Evolutionary conservation across 2,113 vertebrate species (phyloP), one percentile per base, ranked within the genome.

Genomic region (Clinocottus analis): DNA sequence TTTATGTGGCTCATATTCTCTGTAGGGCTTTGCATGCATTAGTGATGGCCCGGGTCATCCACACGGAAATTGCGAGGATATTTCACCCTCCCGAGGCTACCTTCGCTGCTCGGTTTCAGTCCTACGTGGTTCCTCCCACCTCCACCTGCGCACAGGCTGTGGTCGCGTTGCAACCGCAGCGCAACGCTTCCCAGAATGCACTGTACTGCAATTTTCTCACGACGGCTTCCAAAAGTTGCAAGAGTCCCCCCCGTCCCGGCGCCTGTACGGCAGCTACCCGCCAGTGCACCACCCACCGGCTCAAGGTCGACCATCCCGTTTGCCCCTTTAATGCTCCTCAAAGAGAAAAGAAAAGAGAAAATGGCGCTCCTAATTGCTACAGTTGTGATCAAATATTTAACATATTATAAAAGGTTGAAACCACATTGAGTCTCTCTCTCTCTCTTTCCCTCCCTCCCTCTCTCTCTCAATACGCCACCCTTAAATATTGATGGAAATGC

Each of bases 331-430:
- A 74, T 0, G 60, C 82, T 66, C 1, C 29, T 23, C 25, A 0
- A 4, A 21, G 12, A 45, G 35, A 35, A 39, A 43, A 62, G 64
- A 53, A 41, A 41, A 17, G 62, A 56, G 33, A 51, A 51, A 4
- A 53, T 23, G 49, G 6, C 16, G 5, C 45, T 19, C 7, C 74
- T 82, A 77, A 86, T 76, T 64, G 49, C 79, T 70, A 45, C 75
- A 64, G 75, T 23, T 41, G 45, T 74, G 23, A 82, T 84, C n/a
- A 81, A 88, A 90, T 88, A 90, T 86, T 86, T 56, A 86, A 25
- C 17, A 0, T 43, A 65, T 64, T 75, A 66, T 66, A 79, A 85
- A 82, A 80, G 29, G 45, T 61, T 84, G 67, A 79, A 82, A 86
- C 56, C 56, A 77, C 67, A 45, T 29, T 56, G 68, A 25, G 17